These are phyloP conservation scores for Sylvietta virens DNA, from an alignment of 2,113 vertebrate species.

Conservation along the genomic window DNA sequence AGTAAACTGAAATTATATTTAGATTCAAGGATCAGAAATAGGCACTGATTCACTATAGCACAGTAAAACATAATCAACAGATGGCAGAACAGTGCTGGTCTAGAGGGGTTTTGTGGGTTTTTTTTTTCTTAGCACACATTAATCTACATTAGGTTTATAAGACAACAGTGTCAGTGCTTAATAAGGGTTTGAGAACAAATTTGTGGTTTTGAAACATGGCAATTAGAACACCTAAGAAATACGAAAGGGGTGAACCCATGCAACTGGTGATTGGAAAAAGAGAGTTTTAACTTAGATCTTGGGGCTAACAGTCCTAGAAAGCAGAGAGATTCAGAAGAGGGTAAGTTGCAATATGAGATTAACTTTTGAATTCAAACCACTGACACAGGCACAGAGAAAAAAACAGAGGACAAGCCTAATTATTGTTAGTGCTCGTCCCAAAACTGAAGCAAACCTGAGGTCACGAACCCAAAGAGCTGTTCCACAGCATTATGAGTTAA, in stretches of 20 bases:
- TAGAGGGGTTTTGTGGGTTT: background rate
- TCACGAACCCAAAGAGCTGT: background rate
- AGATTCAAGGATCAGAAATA: background rate
- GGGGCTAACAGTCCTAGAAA: background rate
- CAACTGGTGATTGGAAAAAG: background rate
- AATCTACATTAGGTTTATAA: constrained; percentile 4
- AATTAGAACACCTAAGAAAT: background rate
- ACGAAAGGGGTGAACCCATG: background rate
- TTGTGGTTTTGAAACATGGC: background rate
- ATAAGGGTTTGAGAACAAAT: background rate
- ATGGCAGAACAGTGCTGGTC: background rate
- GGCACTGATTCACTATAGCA: background rate
- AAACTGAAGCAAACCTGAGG: background rate
- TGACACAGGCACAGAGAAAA: background rate
- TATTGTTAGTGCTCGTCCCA: background rate
- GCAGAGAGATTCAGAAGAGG: background rate
- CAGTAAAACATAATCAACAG: constrained; percentile 11
- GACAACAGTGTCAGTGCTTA: background rate
- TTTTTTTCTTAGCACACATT: background rate
- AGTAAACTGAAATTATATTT: constrained; percentile 11
- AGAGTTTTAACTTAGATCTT: background rate
- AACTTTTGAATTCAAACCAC: background rate
- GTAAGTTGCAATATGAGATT: background rate
- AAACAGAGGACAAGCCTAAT: background rate
- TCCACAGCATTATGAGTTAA: background rate